These are phyloP conservation scores for Psittacula derbiana DNA, from an alignment of 2,797 vertebrate species.

Conservation along the genomic window DNA sequence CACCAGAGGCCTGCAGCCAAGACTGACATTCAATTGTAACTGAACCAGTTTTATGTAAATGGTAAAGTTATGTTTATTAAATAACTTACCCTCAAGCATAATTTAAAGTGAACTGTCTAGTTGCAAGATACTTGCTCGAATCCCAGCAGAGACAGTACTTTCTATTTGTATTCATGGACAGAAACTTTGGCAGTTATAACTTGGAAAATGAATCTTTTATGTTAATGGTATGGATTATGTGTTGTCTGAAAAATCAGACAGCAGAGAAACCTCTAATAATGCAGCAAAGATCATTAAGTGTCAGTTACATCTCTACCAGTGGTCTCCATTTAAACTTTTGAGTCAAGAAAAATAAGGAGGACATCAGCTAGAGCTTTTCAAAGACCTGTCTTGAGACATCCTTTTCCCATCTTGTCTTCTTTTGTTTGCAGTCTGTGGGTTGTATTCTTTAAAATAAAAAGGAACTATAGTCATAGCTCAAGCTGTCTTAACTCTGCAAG, in stretches of 20 bases:
- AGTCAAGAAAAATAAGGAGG: not conserved
- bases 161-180: not conserved
- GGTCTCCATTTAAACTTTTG: not conserved
- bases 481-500: not conserved
- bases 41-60: constrained; percentile 25
- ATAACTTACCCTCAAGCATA: not conserved
- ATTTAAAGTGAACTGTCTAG: not conserved
- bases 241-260: not conserved
- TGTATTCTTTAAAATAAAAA: not conserved
- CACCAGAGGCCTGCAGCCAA: not conserved
- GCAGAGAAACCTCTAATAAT: not conserved
- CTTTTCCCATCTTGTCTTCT: not conserved
- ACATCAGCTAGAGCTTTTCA: not conserved
- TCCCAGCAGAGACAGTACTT: not conserved
- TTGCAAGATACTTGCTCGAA: not conserved
- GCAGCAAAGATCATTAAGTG: not conserved
- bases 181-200: not conserved
- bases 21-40: not conserved
- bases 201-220: not conserved
- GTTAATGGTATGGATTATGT: not conserved
- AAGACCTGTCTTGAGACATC: not conserved
- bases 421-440: not conserved
- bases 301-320: not conserved
- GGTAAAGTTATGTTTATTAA: not conserved
- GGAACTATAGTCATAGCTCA: not conserved